Evolutionary conservation across 2,888 invertebrate species (phyloP).

Genomic region (Oligia latruncula): DNA sequence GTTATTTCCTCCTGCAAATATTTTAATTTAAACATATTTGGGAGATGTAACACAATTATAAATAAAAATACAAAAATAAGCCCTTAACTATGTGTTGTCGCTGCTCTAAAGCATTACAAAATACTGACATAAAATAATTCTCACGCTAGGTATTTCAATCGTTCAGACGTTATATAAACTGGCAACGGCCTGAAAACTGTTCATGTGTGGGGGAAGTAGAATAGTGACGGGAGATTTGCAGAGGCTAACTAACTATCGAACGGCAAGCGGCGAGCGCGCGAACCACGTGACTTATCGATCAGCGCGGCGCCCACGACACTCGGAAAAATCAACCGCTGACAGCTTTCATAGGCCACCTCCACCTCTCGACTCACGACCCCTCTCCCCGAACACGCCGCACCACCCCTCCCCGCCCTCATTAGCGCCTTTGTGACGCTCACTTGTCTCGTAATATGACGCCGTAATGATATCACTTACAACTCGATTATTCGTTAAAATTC

Average conservation of each 20-base stretch:
- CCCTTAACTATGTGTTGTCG: background rate
- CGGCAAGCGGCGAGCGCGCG: conserved; percentile 76
- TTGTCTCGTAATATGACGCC: conserved; percentile 88
- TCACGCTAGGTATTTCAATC: conserved; percentile 23
- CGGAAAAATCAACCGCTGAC: conserved; percentile 90
- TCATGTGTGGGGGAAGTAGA: conserved; percentile 69
- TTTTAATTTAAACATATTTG: background rate
- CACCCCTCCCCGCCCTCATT: conserved; percentile 84
- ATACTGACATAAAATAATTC: conserved; percentile 13
- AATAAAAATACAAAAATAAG: background rate
- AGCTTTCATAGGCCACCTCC: conserved; percentile 87
- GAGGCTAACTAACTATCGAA: conserved; percentile 86
- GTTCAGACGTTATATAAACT: conserved; percentile 58
- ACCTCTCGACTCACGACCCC: conserved; percentile 69
- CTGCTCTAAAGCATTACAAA: background rate
- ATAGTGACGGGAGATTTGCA: conserved; percentile 86
- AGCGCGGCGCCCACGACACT: conserved; percentile 89
- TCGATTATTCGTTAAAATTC: conserved; percentile 77
- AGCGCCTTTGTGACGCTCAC: conserved; percentile 89
- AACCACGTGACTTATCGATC: conserved; percentile 90
- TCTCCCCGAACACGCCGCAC: conserved; percentile 52
- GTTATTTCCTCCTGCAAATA: background rate
- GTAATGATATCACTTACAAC: conserved; percentile 87
- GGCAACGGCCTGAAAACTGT: conserved; percentile 59
- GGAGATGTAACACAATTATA: background rate